Evolutionary conservation across 2,797 vertebrate genomes (phyloP), one percentile per base, ranked within the genome.

Genomic region (Ptychadena robeensis): DNA sequence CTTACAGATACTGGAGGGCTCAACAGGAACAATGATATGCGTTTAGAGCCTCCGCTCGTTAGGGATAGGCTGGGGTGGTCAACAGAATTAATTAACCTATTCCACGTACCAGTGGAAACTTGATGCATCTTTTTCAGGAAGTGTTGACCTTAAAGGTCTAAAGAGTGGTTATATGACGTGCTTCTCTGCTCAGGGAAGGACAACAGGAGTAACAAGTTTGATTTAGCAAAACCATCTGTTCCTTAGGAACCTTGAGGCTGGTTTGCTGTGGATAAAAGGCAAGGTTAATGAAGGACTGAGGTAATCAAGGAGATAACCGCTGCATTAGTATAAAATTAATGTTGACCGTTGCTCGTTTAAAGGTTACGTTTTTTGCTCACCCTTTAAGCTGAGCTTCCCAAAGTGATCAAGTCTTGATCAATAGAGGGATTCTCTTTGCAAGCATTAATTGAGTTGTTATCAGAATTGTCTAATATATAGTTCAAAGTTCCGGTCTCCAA

Each of bases 401-500:
- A 53, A 22, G 15, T 22, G 18, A 22, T 5, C 4, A 48, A 22
- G 18, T 3, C 44, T 53, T 53, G 44, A 53, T 53, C 44, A 53
- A 53, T 53, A 18, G 1, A 44, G 14, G 14, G 18, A 53, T 22
- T 37, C 14, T 30, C 37, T 40, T 22, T 57, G 27, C 11, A 64
- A 7, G 18, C 3, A 31, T 38, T 71, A 10, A 65, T 65, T 40
- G 25, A 59, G 30, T 11, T 10, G 61, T 73, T 59, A 34, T 18
- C n/a, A 59, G 15, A 44, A 63, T 61, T 38, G 31, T 79, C n/a
- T 69, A 57, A 61, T 63, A 61, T 31, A 27, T 64, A 27, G 59
- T 57, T 72, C 68, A 80, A 64, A 72, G 10, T 40, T 80, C 27
- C 59, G 25, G 9, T 71, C 59, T 80, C 59, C 9, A 15, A 66